A percentile compares a stretch with the other conserved stretches of the same genome.
phyloP scores from a whole-genome alignment of 2,113 vertebrate genomes.

The Martes martes region DNA sequence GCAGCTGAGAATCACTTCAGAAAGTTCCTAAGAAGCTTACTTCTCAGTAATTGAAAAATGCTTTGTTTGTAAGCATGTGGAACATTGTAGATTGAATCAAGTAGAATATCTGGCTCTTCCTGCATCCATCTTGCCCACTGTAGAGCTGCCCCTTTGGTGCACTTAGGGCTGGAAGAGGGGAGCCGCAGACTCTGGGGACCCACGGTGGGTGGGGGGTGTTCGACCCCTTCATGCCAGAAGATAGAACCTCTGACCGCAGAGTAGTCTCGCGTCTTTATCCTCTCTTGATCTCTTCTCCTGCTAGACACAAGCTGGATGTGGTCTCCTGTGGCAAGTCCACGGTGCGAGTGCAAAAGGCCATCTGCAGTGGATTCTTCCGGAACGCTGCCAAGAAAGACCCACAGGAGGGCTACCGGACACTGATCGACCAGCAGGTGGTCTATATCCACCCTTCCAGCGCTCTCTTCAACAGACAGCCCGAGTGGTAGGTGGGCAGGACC shows the following conservation, averaged over 20 bases:
- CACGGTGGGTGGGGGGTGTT: rapidly evolving
- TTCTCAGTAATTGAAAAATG: neutral
- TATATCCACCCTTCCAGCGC: conserved; percentile 99
- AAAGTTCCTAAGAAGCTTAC: neutral
- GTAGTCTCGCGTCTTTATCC: neutral
- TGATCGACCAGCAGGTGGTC: conserved; percentile 98
- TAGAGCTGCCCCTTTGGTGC: neutral
- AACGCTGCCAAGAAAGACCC: conserved; percentile 99
- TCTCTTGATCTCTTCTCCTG: neutral
- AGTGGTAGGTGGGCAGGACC: conserved; percentile 86
- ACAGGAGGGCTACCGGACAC: conserved; percentile 96
- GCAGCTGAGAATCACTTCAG: neutral
- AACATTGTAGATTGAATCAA: neutral
- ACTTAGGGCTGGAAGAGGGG: neutral
- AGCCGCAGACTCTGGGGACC: neutral
- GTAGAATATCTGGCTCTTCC: neutral
- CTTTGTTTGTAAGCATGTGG: neutral
- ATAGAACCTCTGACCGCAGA: neutral
- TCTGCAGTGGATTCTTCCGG: conserved; percentile 98
- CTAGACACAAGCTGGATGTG: conserved; percentile 96
- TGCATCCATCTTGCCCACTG: neutral
- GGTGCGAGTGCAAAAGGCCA: conserved; percentile 97
- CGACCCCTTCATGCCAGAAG: neutral
- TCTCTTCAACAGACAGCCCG: conserved; percentile 97
- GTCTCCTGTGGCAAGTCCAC: conserved; percentile 98